These are phyloP conservation scores for Erpobdella octoculata DNA, from an alignment of 2,888 invertebrate species.

Conservation along the genomic window DNA sequence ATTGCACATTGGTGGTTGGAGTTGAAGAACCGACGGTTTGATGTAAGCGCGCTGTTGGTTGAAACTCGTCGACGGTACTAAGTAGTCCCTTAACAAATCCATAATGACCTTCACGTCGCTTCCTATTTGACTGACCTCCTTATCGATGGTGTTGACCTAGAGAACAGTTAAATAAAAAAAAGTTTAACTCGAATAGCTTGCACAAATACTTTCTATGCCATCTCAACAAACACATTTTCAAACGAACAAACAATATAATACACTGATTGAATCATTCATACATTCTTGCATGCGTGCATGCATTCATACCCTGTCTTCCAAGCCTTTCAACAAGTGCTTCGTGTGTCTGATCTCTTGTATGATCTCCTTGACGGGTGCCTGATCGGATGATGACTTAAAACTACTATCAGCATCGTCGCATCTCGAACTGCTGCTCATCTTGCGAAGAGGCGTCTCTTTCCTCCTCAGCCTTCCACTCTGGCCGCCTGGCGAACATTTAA, in stretches of 20 bases:
- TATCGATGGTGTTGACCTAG: conserved; percentile 11
- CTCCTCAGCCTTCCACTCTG: not conserved
- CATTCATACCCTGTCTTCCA: not conserved
- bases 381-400: not conserved
- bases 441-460: not conserved
- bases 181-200: not conserved
- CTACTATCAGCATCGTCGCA: not conserved
- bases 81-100: not conserved
- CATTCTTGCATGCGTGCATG: not conserved
- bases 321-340: not conserved
- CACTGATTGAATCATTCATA: not conserved
- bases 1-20: not conserved
- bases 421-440: not conserved
- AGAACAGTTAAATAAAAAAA: not conserved
- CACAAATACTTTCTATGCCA: not conserved
- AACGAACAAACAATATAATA: not conserved
- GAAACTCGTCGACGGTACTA: not conserved
- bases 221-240: not conserved
- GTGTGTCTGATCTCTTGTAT: not conserved
- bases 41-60: not conserved
- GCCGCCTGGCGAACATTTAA: not conserved
- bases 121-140: not conserved
- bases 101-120: conserved; percentile 8
- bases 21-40: not conserved
- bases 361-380: not conserved